These are phyloP conservation scores for Drosophila kepulauana DNA, from an alignment of 1,140 invertebrate species.

Conservation along the genomic window DNA sequence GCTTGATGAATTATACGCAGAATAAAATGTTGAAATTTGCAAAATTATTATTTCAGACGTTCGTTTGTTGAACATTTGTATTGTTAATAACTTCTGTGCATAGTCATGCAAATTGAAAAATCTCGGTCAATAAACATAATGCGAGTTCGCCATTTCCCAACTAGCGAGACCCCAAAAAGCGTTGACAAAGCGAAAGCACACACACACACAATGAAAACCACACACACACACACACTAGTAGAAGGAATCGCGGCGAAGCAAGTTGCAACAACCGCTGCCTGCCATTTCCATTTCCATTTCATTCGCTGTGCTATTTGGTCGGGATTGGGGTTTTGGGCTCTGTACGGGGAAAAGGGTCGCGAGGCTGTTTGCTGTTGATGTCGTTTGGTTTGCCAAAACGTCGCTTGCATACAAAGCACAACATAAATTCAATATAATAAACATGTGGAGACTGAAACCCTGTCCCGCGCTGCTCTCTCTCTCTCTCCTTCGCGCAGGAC, in stretches of 20 bases:
- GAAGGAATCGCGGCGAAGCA: conserved; percentile 13
- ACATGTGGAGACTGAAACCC: conserved; percentile 28
- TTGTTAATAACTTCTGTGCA: conserved; percentile 49
- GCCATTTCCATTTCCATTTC: conserved; percentile 42
- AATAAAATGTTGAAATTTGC: not conserved
- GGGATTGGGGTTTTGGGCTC: conserved; percentile 14
- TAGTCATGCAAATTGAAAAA: conserved; percentile 65
- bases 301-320: conserved; percentile 32
- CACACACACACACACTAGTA: conserved; percentile 8
- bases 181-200: conserved; percentile 57
- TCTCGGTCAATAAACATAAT: conserved; percentile 70
- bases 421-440: conserved; percentile 57
- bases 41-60: not conserved
- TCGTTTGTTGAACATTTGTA: conserved; percentile 13
- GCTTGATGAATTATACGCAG: not conserved
- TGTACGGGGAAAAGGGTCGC: conserved; percentile 1
- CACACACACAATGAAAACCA: conserved; percentile 10
- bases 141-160: conserved; percentile 14
- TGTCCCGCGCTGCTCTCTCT: no score
- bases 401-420: conserved; percentile 59
- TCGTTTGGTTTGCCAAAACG: conserved; percentile 41
- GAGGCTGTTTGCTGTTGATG: conserved; percentile 7
- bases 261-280: conserved; percentile 40
- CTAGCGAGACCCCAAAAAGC: conserved; percentile 36
- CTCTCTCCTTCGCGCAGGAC: not conserved